Conservation (phyloP, 2,797 vertebrate species). For the Luscinia megarhynchos region DNA sequence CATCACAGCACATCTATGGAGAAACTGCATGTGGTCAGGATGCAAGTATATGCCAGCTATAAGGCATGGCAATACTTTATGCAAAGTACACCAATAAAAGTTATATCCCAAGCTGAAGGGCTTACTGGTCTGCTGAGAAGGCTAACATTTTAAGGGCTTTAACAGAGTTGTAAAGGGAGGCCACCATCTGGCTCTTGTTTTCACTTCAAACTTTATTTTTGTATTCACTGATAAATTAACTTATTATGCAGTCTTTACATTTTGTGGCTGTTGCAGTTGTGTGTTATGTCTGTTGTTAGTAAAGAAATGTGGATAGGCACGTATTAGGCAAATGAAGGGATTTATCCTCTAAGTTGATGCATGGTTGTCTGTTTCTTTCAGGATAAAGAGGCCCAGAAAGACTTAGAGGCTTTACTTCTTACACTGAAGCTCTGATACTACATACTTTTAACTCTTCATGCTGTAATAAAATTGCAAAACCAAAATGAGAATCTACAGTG, state of each 20-base stretch:
- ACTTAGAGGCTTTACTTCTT: constrained; percentile 71
- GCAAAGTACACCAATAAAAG: neutral
- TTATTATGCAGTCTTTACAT: constrained; percentile 1
- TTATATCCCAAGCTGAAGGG: neutral
- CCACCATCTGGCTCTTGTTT: constrained; percentile 41
- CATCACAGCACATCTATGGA: neutral
- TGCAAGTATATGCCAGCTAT: neutral
- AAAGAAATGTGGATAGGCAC: constrained; percentile 21
- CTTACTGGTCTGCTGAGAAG: neutral
- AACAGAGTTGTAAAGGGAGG: constrained; percentile 22
- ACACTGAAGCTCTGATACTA: constrained; percentile 59
- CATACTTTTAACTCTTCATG: neutral
- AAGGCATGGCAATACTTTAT: neutral
- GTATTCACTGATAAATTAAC: constrained; percentile 46
- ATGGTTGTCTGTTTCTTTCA: constrained; percentile 62
- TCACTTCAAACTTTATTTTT: constrained; percentile 46
- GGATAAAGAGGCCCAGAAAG: constrained; percentile 75
- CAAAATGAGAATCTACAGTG: neutral
- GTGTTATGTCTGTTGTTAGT: constrained; percentile 54
- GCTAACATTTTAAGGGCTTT: constrained; percentile 37
- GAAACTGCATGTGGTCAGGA: neutral
- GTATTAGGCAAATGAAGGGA: constrained; percentile 15
- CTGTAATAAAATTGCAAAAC: constrained; percentile 14
- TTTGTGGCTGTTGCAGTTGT: constrained; percentile 31
- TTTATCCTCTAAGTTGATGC: constrained; percentile 44